phyloP scores from a whole-genome alignment of 1,140 invertebrate species.

The Batillaria attramentaria region DNA sequence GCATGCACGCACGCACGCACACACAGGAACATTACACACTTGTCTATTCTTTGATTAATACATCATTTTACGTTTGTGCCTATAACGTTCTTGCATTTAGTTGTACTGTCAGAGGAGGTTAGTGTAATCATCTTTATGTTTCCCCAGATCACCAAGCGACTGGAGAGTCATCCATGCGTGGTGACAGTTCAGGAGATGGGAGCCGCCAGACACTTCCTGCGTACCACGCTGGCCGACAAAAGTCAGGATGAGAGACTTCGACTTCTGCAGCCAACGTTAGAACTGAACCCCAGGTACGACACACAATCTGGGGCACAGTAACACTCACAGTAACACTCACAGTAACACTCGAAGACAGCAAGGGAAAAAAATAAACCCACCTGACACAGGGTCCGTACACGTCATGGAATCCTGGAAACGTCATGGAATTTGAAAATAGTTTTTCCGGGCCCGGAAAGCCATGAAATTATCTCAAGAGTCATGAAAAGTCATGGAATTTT shows the following conservation, averaged over 20 bases:
- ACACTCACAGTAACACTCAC: background rate
- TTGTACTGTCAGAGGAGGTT: too few species aligned
- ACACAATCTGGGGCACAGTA: background rate
- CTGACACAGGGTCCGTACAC: background rate
- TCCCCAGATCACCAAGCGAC: constrained; percentile 80
- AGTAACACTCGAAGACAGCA: background rate
- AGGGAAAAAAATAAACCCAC: background rate
- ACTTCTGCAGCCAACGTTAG: constrained; percentile 90
- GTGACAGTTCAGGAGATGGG: constrained; percentile 97
- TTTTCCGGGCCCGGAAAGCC: background rate
- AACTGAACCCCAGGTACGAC: constrained; percentile 90
- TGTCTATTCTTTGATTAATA: too few species aligned
- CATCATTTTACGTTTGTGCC: too few species aligned
- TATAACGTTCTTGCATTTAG: too few species aligned
- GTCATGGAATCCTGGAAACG: background rate
- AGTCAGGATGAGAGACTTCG: constrained; percentile 89
- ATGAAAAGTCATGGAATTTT: too few species aligned
- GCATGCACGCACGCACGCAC: too few species aligned
- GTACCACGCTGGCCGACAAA: constrained; percentile 88
- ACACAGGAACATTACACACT: too few species aligned
- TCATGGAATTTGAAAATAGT: background rate
- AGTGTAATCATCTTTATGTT: too few species aligned
- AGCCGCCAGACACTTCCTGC: constrained; percentile 93
- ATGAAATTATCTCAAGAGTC: background rate
- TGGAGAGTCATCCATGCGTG: constrained; percentile 93